Evolutionary conservation across 2,113 vertebrate genomes (phyloP).

Genomic region (Chelonoidis abingdonii): DNA sequence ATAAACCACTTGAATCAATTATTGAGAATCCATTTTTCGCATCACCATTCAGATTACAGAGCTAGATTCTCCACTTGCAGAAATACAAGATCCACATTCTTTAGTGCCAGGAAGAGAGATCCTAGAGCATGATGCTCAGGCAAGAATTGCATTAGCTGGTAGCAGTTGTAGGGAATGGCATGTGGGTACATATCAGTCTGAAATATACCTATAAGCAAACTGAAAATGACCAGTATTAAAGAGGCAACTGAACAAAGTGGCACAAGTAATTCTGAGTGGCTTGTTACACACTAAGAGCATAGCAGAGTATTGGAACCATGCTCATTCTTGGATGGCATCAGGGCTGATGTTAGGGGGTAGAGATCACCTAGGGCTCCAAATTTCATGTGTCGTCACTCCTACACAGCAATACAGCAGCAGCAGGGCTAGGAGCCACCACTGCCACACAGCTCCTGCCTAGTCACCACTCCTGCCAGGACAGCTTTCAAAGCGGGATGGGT

Average conservation of each 20-base stretch:
- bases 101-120: background rate
- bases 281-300: background rate
- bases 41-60: background rate
- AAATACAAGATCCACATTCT: background rate
- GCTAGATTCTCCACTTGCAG: background rate
- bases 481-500: too few species aligned
- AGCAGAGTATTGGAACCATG: background rate
- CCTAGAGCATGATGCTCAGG: background rate
- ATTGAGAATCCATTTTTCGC: background rate
- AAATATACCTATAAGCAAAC: background rate
- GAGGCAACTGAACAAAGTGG: background rate
- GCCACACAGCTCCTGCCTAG: too few species aligned
- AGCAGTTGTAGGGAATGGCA: too few species aligned
- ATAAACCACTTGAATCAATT: background rate
- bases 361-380: background rate
- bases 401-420: too few species aligned
- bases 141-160: background rate
- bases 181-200: background rate
- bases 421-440: too few species aligned
- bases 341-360: background rate
- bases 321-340: background rate
- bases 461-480: too few species aligned
- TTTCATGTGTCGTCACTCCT: background rate
- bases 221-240: background rate
- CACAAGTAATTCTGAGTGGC: background rate